A percentile compares a stretch with the other conserved stretches of the same genome.
Evolutionary conservation across 2,113 vertebrate species (phyloP).

Genomic region (Pipa parva): DNA sequence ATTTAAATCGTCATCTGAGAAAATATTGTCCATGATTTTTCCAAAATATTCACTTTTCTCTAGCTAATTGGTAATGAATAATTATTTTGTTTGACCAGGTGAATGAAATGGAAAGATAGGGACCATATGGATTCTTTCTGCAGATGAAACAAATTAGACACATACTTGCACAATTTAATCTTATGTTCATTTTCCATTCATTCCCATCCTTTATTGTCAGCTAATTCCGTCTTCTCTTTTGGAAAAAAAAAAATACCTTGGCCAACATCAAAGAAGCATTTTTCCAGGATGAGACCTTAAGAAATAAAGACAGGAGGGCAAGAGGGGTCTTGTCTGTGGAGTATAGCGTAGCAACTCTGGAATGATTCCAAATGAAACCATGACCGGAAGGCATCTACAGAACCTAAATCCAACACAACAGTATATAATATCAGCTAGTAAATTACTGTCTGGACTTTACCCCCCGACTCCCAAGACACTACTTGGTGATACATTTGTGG

Average conservation of each 20-base stretch:
- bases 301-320: background rate
- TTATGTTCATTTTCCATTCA: conserved; percentile 18
- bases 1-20: too few relatives aligned
- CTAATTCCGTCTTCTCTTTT: conserved; percentile 4
- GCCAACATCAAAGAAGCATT: conserved; percentile 15
- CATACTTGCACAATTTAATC: conserved; percentile 19
- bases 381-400: background rate
- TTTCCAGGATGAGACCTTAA: background rate
- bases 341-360: background rate
- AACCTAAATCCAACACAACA: background rate
- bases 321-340: background rate
- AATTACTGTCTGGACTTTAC: background rate
- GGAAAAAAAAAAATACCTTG: conserved; percentile 28
- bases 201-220: conserved; percentile 12
- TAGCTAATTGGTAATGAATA: too few relatives aligned
- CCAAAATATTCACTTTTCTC: too few relatives aligned
- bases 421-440: background rate
- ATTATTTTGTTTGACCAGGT: conserved; percentile 17
- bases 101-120: background rate
- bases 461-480: background rate
- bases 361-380: background rate
- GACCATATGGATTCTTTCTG: conserved; percentile 7
- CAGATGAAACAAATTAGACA: background rate
- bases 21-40: too few relatives aligned
- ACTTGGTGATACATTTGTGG: too few relatives aligned